Evolutionary conservation across 2,113 vertebrate species (phyloP).

Genomic region (Choloepus hoffmanni): DNA sequence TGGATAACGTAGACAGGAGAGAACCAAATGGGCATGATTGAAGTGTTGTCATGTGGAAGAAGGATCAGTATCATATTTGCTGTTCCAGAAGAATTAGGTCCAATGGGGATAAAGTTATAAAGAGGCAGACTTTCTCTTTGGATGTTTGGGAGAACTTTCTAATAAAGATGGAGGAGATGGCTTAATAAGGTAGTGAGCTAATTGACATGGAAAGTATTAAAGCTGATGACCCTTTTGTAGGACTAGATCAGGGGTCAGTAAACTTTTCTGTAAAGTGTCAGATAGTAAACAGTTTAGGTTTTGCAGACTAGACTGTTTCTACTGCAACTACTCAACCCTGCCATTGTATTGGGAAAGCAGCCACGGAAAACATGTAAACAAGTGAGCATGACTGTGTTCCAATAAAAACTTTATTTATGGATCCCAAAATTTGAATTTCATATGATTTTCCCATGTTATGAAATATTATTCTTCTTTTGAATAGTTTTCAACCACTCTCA

Average conservation of each 20-base stretch:
- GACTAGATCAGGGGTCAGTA: background rate
- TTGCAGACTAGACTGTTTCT: background rate
- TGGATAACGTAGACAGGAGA: background rate
- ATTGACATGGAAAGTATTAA: background rate
- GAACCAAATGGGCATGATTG: background rate
- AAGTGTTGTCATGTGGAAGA: background rate
- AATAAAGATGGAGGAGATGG: background rate
- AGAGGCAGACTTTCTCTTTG: background rate
- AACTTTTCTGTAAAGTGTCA: background rate
- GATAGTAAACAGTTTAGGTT: background rate
- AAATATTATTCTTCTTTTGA: background rate
- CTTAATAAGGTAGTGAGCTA: background rate
- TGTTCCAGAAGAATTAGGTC: background rate
- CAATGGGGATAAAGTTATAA: background rate
- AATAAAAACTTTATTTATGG: no score
- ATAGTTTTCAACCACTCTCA: background rate
- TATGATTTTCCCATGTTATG: background rate
- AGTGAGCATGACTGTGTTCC: background rate
- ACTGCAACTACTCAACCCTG: background rate
- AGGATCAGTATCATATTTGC: background rate
- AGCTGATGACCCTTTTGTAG: background rate
- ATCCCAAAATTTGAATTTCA: background rate
- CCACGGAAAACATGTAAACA: background rate
- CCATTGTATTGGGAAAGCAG: background rate
- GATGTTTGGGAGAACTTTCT: background rate